These are phyloP conservation scores for Montipora foliosa DNA, from an alignment of 64 coral and sea anemone species.

Conservation along the genomic window DNA sequence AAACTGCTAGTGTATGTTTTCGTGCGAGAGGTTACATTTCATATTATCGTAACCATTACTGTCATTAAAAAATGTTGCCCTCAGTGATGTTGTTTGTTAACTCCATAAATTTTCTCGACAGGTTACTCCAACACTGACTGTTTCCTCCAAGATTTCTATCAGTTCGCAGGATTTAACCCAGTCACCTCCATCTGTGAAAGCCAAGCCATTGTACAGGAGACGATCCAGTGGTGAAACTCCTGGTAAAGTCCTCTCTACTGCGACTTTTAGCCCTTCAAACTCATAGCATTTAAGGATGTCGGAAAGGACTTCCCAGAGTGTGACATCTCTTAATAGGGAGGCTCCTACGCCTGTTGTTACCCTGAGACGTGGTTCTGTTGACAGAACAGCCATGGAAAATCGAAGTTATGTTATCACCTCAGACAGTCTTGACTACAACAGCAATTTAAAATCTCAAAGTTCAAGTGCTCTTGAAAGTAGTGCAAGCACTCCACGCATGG, in stretches of 20 bases:
- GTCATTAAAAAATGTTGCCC: too few relatives aligned
- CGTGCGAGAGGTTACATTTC: too few relatives aligned
- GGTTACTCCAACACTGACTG: slow-evolving; percentile 53
- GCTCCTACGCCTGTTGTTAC: slow-evolving; percentile 50
- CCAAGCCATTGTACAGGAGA: slow-evolving; percentile 38
- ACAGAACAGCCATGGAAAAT: slow-evolving; percentile 78
- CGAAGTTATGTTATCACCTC: slow-evolving; percentile 84
- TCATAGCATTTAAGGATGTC: slow-evolving; percentile 30
- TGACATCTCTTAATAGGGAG: neutral
- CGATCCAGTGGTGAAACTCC: neutral
- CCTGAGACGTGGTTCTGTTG: slow-evolving; percentile 71
- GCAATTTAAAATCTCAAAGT: slow-evolving; percentile 60
- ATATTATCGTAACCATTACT: too few relatives aligned
- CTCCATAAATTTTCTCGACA: neutral
- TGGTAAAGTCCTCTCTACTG: slow-evolving; percentile 34
- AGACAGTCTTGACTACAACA: slow-evolving; percentile 58
- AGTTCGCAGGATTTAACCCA: slow-evolving; percentile 3
- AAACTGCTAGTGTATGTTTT: too few relatives aligned
- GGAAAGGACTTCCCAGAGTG: slow-evolving; percentile 7
- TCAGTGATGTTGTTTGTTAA: neutral
- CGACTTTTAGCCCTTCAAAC: slow-evolving; percentile 62
- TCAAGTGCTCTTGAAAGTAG: slow-evolving; percentile 14
- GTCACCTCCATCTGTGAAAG: slow-evolving; percentile 25
- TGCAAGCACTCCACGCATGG: neutral
- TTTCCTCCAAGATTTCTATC: slow-evolving; percentile 30